Percentiles rank a stretch among this genome's conserved stretches.
Conservation (phyloP, 2,797 vertebrate genomes). For the Clamator glandarius region DNA sequence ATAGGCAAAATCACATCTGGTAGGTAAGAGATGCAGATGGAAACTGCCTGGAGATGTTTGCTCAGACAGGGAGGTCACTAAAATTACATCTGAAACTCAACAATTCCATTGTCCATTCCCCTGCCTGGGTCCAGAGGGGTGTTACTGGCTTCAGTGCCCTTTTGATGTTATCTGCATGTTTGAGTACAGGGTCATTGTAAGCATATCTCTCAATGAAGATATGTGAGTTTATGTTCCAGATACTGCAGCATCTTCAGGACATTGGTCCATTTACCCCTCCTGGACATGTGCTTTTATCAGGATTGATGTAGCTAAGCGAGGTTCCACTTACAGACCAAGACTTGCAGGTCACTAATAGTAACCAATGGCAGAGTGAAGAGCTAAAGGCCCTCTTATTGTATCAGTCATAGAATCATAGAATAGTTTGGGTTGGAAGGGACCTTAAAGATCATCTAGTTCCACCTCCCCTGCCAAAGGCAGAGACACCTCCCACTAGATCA, state of each 20-base stretch:
- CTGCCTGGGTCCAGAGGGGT: neutral
- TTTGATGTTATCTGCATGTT: fast-evolving
- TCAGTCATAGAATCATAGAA: no score
- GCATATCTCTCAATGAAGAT: neutral
- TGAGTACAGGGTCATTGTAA: neutral
- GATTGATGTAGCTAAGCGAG: fast-evolving
- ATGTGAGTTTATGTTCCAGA: neutral
- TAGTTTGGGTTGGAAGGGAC: no score
- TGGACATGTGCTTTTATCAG: neutral
- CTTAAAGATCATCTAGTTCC: no score
- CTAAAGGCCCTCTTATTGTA: neutral
- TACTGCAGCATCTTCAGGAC: neutral
- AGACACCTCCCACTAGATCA: no score
- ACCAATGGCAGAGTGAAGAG: neutral
- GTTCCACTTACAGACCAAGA: neutral
- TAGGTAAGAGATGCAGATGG: neutral
- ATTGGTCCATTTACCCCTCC: fast-evolving
- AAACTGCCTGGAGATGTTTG: neutral
- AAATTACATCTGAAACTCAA: neutral
- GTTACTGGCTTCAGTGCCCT: neutral
- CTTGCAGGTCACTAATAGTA: no score
- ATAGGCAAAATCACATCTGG: neutral
- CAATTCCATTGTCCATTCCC: no score
- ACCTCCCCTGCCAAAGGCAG: no score
- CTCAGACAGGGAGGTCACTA: neutral